A percentile compares a stretch with the other conserved stretches of the same genome.
These are phyloP conservation scores for Bufo gargarizans DNA, from an alignment of 2,113 vertebrate species.

Conservation along the genomic window DNA sequence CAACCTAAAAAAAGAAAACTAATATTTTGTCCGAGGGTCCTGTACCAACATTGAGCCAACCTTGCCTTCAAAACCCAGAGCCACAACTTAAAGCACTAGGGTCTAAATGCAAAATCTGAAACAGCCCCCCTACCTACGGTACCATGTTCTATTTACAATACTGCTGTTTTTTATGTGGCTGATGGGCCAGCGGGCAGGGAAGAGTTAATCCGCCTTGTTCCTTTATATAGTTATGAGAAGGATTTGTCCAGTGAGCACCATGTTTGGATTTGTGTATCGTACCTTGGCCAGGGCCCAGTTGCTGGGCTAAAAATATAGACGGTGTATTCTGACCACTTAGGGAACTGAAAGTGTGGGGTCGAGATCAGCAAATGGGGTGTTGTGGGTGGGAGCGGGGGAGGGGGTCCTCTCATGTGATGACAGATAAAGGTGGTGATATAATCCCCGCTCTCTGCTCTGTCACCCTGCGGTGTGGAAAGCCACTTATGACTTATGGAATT, in stretches of 20 bases:
- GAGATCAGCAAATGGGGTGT: background rate
- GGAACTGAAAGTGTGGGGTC: background rate
- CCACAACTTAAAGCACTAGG: no score
- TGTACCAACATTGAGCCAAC: no score
- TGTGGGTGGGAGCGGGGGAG: background rate
- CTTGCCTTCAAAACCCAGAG: no score
- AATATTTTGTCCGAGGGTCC: no score
- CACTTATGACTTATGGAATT: background rate
- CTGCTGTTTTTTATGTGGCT: no score
- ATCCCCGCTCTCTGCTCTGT: background rate
- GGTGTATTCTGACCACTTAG: background rate
- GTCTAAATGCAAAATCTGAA: no score
- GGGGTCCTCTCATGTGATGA: background rate
- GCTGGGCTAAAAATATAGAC: constrained; percentile 50
- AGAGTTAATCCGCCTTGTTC: background rate
- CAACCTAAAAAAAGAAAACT: no score
- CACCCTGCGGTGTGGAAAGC: constrained; percentile 5
- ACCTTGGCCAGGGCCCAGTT: constrained; percentile 33
- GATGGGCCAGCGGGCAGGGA: background rate
- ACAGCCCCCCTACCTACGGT: no score
- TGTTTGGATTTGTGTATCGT: constrained; percentile 30
- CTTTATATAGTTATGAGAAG: background rate
- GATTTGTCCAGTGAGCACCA: constrained; percentile 2
- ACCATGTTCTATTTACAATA: no score
- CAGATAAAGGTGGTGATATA: background rate